These are phyloP conservation scores for Sinocyclocheilus grahami DNA, from an alignment of 2,113 vertebrate genomes.

Conservation along the genomic window DNA sequence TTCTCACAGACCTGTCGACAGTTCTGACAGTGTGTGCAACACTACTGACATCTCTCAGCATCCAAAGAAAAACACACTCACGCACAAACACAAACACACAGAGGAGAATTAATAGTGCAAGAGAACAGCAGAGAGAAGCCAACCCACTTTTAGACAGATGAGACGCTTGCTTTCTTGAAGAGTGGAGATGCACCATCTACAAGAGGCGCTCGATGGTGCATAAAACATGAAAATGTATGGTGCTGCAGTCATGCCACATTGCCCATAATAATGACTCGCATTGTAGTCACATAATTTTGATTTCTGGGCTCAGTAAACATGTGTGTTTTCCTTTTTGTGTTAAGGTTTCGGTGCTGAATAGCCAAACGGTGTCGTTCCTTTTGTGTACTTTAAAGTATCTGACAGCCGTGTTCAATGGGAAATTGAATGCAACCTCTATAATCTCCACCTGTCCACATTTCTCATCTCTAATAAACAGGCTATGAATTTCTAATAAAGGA, in stretches of 20 bases:
- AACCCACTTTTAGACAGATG: conserved; percentile 62
- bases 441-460: neutral
- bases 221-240: conserved; percentile 78
- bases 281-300: conserved; percentile 66
- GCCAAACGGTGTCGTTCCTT: neutral
- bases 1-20: conserved; percentile 75
- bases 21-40: conserved; percentile 78
- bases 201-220: conserved; percentile 75
- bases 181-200: conserved; percentile 69
- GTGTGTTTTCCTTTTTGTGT: conserved; percentile 11
- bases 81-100: conserved; percentile 52
- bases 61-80: conserved; percentile 56
- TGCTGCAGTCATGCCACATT: conserved; percentile 63
- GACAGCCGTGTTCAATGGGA: conserved; percentile 36
- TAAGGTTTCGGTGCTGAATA: conserved; percentile 15
- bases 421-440: neutral
- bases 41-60: conserved; percentile 72
- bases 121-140: conserved; percentile 61
- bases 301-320: conserved; percentile 57
- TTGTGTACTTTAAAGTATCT: conserved; percentile 23
- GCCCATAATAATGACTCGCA: conserved; percentile 69
- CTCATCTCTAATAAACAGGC: neutral
- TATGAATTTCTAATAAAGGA: neutral
- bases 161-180: conserved; percentile 66
- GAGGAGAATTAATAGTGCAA: conserved; percentile 79